Conservation (phyloP, 2,888 invertebrate genomes). For the Polydrusus pterygomalis region DNA sequence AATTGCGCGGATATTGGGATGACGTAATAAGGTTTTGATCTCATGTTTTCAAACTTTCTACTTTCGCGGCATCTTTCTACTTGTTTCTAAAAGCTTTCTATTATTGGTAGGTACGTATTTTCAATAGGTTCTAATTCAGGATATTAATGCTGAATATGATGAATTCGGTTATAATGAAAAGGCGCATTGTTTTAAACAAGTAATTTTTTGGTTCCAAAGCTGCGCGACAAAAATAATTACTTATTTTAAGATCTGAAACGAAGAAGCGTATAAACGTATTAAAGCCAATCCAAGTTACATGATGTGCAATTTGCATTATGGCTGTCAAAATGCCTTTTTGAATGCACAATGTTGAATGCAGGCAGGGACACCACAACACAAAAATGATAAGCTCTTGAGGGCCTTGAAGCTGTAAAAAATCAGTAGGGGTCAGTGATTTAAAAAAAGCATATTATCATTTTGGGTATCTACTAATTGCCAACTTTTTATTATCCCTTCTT, state of each 20-base stretch:
- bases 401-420: slow-evolving; percentile 69
- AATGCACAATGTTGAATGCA: slow-evolving; percentile 65
- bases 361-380: slow-evolving; percentile 68
- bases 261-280: slow-evolving; percentile 56
- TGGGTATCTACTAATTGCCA: slow-evolving; percentile 8
- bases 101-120: too few species aligned
- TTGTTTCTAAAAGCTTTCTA: too few species aligned
- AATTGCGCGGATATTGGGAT: too few species aligned
- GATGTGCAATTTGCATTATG: slow-evolving; percentile 65
- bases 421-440: slow-evolving; percentile 55
- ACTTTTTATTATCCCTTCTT: background rate
- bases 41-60: too few species aligned
- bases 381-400: slow-evolving; percentile 69
- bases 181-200: too few species aligned
- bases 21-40: too few species aligned
- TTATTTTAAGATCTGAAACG: slow-evolving; percentile 52
- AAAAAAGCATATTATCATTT: slow-evolving; percentile 34
- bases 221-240: background rate
- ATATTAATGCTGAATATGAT: too few species aligned
- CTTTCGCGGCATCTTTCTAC: too few species aligned
- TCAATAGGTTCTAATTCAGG: too few species aligned
- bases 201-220: background rate
- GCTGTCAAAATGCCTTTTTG: slow-evolving; percentile 67
- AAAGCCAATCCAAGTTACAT: slow-evolving; percentile 64
- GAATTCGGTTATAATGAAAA: too few species aligned